Base-by-base conservation (phyloP, 2,888 invertebrate genomes). In the Ichneumoninae sp. region DNA sequence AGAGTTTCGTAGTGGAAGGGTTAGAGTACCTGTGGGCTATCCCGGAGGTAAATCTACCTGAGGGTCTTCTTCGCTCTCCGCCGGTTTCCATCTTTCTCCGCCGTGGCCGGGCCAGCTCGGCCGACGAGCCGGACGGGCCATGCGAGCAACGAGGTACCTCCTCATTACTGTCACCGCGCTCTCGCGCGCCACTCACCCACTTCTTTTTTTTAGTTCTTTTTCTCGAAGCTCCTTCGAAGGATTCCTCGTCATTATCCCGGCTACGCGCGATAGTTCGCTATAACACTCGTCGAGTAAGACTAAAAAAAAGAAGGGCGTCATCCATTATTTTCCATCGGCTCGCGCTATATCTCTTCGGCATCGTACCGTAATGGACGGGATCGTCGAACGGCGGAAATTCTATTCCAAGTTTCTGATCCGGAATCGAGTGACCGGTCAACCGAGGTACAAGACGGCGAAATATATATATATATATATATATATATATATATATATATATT, bases 131-230 rank as follows among this genome's bases (percentile, higher is more conserved):
- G 50, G 66, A 76, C 52, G 69, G n/a, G 60, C 22, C 47, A 82
- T 44, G 66, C 52, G n/a, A 78, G 77, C 68, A 77, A 69, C 78
- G 77, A 84, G 70, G 81, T 79, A 77, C 63, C 81, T 83, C 81
- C 86, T 85, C 86, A 85, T 86, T 86, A 85, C 85, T 83, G 83
- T 86, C 85, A 71, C 83, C 83, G 76, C 52, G 71, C 69, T 75
- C 75, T 50, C 68, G 36, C 73, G 47, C 63, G 30, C 47, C 2
- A 7, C 22, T 36, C 68, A 30, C 36, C 44, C 16, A n/a, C 47
- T 40, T 52, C 47, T 40, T 52, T 13, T 68, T n/a, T 13, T 65
- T 19, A 16, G 8, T 65, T 30, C 69, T 30, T 44, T n/a, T 60
- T 69, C 36, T 10, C n/a, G 19, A 26, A 69, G 36, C 74, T 69